Percentiles rank a stretch among this genome's conserved stretches.
These are phyloP conservation scores for Nasonia longicornis DNA, from an alignment of 1,140 invertebrate genomes.

Conservation along the genomic window DNA sequence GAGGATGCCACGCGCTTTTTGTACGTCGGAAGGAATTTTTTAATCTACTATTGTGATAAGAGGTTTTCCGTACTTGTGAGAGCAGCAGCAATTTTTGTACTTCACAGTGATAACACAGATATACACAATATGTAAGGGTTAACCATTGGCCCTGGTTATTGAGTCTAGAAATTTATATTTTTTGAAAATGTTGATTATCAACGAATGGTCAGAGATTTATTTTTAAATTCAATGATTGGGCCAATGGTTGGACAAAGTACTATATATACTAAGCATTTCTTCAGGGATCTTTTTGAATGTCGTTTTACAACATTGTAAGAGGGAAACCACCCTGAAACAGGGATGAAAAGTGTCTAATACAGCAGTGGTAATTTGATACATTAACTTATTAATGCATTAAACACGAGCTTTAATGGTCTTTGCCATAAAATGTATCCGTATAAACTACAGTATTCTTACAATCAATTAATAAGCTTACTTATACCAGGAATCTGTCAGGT, in stretches of 20 bases:
- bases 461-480: conserved; percentile 30
- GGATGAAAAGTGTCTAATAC: conserved; percentile 1
- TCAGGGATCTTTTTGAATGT: conserved; percentile 36
- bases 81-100: conserved; percentile 39
- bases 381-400: conserved; percentile 35
- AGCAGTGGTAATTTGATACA: conserved; percentile 21
- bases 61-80: conserved; percentile 34
- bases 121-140: not conserved
- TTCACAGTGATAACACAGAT: conserved; percentile 32
- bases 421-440: conserved; percentile 44
- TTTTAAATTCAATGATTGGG: conserved; percentile 35
- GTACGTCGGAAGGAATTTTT: conserved; percentile 24
- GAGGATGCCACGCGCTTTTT: not conserved
- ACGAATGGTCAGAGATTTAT: conserved; percentile 28
- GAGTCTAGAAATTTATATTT: conserved; percentile 42
- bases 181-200: conserved; percentile 37
- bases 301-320: conserved; percentile 5
- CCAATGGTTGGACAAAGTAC: conserved; percentile 23
- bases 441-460: conserved; percentile 43
- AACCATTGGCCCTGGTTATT: conserved; percentile 10
- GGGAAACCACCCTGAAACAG: conserved; percentile 7
- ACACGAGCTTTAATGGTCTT: conserved; percentile 43
- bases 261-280: conserved; percentile 8
- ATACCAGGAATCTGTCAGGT: not conserved
- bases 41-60: conserved; percentile 45